Percentiles rank a stretch among this genome's conserved stretches.
Evolutionary conservation across 1,140 invertebrate genomes (phyloP).

Genomic region (Diuraphis noxia): DNA sequence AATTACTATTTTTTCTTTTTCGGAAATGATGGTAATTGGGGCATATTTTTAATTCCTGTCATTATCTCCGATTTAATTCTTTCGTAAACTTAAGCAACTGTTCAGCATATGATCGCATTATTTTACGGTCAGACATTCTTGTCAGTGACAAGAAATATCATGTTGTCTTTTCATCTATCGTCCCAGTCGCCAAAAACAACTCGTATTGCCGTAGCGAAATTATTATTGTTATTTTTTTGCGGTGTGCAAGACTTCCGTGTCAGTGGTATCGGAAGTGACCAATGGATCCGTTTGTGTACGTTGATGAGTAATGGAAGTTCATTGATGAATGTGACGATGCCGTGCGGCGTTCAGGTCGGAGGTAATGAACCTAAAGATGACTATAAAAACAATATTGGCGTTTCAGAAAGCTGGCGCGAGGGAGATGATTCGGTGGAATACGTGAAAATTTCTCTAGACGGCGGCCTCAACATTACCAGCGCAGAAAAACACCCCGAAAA

Average conservation of each 20-base stretch:
- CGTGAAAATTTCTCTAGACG: neutral
- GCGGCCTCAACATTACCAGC: neutral
- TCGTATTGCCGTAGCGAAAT: neutral
- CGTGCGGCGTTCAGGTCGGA: neutral
- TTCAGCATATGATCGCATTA: neutral
- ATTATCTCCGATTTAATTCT: neutral
- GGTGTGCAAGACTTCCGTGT: neutral
- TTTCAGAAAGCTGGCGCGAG: neutral
- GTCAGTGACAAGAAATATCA: neutral
- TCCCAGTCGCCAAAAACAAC: neutral
- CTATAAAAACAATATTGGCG: neutral
- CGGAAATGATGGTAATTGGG: neutral
- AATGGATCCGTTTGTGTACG: neutral
- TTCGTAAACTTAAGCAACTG: neutral
- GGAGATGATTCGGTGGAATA: neutral
- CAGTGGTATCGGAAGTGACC: neutral
- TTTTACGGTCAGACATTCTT: neutral
- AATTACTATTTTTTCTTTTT: neutral
- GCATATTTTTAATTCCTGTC: neutral
- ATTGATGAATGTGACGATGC: neutral
- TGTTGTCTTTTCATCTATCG: neutral
- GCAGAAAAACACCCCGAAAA: neutral
- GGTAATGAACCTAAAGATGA: neutral
- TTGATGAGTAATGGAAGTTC: neutral
- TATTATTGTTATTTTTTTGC: neutral